These are phyloP conservation scores for Apeltes quadracus DNA, from an alignment of 2,113 vertebrate species.

Conservation along the genomic window DNA sequence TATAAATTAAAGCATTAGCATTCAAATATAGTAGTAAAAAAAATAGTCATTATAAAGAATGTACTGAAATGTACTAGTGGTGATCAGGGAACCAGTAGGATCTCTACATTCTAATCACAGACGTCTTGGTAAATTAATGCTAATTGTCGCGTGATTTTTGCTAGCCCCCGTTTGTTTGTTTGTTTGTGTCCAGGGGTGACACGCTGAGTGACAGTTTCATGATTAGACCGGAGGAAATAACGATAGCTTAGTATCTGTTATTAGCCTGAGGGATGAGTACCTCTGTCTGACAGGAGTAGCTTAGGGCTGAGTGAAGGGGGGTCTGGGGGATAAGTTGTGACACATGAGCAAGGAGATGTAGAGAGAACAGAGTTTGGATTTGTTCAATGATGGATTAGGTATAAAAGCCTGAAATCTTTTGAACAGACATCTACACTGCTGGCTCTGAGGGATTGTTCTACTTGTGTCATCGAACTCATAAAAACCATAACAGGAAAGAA, in stretches of 20 bases:
- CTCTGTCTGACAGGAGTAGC: constrained; percentile 26
- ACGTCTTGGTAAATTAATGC: background rate
- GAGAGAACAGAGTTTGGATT: background rate
- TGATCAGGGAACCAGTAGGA: too few relatives aligned
- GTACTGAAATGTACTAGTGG: too few relatives aligned
- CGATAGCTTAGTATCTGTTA: constrained; percentile 35
- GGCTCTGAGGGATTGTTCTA: too few relatives aligned
- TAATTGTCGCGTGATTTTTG: constrained; percentile 15
- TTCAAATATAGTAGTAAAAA: too few relatives aligned
- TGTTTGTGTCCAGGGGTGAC: constrained; percentile 34
- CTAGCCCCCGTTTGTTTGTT: constrained; percentile 34
- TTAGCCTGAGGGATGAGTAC: constrained; percentile 24
- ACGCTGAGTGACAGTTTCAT: constrained; percentile 52
- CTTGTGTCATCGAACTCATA: background rate
- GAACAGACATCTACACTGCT: background rate
- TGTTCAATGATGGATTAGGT: background rate
- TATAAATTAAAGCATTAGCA: too few relatives aligned
- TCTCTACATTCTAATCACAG: background rate
- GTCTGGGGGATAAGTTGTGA: constrained; percentile 9
- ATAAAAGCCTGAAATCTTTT: background rate
- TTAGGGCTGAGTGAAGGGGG: constrained; percentile 4
- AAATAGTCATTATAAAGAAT: too few relatives aligned
- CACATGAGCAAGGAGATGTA: constrained; percentile 6
- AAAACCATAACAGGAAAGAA: background rate
- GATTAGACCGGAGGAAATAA: constrained; percentile 53